Conservation (phyloP, 2,797 vertebrate species). For the Geotrypetes seraphini region DNA sequence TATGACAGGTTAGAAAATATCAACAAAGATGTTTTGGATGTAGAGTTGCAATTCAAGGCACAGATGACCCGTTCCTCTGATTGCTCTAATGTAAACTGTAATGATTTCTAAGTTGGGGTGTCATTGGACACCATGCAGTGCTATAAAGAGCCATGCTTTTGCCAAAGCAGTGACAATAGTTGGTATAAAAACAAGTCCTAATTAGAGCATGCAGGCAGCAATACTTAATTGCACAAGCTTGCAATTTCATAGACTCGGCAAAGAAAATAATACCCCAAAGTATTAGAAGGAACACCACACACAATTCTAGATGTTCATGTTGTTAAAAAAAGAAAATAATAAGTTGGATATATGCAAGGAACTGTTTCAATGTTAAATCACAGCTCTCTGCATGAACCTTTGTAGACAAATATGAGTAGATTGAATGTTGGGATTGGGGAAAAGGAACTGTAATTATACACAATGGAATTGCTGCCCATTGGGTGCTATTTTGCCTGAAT, state of each 20-base stretch:
- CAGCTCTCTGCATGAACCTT: constrained; percentile 5
- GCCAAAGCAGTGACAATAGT: constrained; percentile 17
- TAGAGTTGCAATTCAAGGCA: too few species aligned
- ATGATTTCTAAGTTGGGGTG: constrained; percentile 10
- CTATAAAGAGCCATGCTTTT: not conserved
- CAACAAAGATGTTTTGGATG: too few species aligned
- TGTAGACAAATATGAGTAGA: constrained; percentile 28
- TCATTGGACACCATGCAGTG: not conserved
- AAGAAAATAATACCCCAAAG: constrained; percentile 22
- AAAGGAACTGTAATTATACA: constrained; percentile 46
- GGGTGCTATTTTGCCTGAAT: constrained; percentile 37
- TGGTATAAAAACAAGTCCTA: constrained; percentile 26
- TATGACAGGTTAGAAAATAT: too few species aligned
- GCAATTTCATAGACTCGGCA: constrained; percentile 4
- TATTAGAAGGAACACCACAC: not conserved
- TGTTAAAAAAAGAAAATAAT: not conserved
- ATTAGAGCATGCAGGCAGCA: constrained; percentile 21
- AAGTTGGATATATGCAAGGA: not conserved
- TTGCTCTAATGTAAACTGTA: too few species aligned
- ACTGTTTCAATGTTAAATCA: constrained; percentile 15
- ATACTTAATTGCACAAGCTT: constrained; percentile 27
- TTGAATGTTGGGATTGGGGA: constrained; percentile 16
- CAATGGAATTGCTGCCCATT: constrained; percentile 44
- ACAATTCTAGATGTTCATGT: constrained; percentile 2
- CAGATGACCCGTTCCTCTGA: too few species aligned